Evolutionary conservation across 37 sponge, comb jelly and placozoan species (phyloP).

Genomic region (Oscarella lobularis): DNA sequence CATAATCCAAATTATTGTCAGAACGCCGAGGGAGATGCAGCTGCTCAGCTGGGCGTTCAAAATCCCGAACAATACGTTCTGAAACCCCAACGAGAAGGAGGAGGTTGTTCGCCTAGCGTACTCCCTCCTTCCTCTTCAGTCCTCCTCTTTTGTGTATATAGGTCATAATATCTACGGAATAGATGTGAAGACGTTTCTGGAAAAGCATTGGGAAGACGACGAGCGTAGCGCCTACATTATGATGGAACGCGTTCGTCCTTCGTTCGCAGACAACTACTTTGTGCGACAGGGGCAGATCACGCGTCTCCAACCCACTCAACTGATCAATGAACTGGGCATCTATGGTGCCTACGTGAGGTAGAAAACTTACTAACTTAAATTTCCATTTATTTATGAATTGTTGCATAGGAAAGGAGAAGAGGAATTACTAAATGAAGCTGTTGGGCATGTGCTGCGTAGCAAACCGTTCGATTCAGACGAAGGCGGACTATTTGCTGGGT

Average conservation of each 20-base stretch:
- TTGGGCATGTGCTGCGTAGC: conserved; percentile 6
- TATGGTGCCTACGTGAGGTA: background rate
- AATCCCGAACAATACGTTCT: conserved; percentile 34
- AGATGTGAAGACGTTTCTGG: background rate
- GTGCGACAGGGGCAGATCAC: background rate
- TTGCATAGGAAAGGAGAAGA: too few species aligned
- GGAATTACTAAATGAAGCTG: too few species aligned
- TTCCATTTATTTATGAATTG: too few species aligned
- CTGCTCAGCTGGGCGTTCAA: background rate
- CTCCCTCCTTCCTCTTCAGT: background rate
- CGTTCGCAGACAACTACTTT: background rate
- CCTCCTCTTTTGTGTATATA: background rate
- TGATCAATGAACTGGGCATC: background rate
- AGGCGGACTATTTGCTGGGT: too few species aligned
- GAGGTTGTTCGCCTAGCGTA: background rate
- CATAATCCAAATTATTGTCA: background rate
- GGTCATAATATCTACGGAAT: background rate
- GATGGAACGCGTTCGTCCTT: background rate
- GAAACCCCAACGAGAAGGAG: conserved; percentile 7
- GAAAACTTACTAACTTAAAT: too few species aligned
- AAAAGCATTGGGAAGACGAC: background rate
- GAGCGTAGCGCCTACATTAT: background rate
- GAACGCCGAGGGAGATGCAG: background rate
- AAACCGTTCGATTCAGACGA: too few species aligned
- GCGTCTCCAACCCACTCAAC: background rate